Evolutionary conservation across 2,797 vertebrate genomes (phyloP).

Genomic region (Melanotaenia nigrans): DNA sequence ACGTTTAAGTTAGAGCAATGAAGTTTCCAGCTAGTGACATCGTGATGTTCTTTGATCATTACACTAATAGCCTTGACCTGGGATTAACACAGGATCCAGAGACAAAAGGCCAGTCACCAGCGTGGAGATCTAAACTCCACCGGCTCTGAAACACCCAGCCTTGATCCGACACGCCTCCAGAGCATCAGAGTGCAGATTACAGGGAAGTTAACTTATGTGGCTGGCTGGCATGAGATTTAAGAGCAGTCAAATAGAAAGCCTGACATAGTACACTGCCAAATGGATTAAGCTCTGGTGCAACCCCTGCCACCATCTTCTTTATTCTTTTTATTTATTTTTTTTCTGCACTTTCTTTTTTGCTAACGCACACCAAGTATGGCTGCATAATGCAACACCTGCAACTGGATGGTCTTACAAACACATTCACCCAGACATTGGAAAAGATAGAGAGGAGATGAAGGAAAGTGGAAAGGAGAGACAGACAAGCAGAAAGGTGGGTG

Average conservation of each 20-base stretch:
- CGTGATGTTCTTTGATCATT: constrained; percentile 55
- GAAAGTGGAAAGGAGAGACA: not conserved
- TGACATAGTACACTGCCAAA: constrained; percentile 67
- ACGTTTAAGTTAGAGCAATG: constrained; percentile 8
- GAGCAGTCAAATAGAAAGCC: constrained; percentile 72
- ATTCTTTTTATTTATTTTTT: constrained; percentile 22
- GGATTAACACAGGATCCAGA: constrained; percentile 48
- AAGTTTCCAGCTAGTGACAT: constrained; percentile 30
- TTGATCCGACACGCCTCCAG: constrained; percentile 59
- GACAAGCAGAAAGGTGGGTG: constrained; percentile 24
- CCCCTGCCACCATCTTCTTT: constrained; percentile 5
- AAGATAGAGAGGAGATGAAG: constrained; percentile 21
- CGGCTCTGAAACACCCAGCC: constrained; percentile 48
- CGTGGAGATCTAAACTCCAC: constrained; percentile 24
- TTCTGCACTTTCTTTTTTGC: constrained; percentile 15
- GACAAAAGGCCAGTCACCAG: constrained; percentile 49
- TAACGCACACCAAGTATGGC: constrained; percentile 15
- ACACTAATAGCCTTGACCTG: constrained; percentile 62
- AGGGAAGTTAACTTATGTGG: constrained; percentile 68
- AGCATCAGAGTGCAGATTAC: constrained; percentile 65
- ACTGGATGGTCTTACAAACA: constrained; percentile 25
- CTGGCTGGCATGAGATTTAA: constrained; percentile 71
- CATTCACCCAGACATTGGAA: constrained; percentile 19
- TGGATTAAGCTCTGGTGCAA: constrained; percentile 61
- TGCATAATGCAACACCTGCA: constrained; percentile 47